Evolutionary conservation across 2,797 vertebrate species (phyloP), one percentile per base, ranked within the genome.

Genomic region (Melanotaenia maccullochi): DNA sequence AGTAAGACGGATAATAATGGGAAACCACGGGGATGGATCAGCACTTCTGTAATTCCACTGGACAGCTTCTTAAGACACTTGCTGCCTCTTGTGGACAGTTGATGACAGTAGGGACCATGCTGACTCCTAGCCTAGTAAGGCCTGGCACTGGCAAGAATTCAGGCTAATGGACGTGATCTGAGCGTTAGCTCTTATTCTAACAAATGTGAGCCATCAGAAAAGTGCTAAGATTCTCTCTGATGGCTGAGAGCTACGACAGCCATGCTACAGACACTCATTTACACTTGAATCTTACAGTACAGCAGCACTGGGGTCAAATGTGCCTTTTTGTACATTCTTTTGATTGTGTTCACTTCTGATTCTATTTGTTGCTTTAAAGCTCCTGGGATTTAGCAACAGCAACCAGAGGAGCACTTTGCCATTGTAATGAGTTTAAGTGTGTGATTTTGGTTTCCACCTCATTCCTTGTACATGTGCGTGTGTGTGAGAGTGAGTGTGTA

Each of bases 251-350:
- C 95, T 96, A 91, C 84, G 90, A 93, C 93, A 95, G 95, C 96
- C 93, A 96, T 82, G 85, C 83, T 85, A 89, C 86, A 91, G 92
- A 92, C 62, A 93, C 96, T 97, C 96, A 96, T 96, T 96, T 96
- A 97, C 96, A 98, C 97, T 98, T 99, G 97, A 98, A 98, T 97
- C 96, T 97, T 96, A 97, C 97, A 97, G 97, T 96, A 96, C 96
- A 98, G 96, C 96, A 98, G 97, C 97, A 97, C 97, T 96, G 97
- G 96, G 96, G 96, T 98, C 96, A 97, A 97, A 98, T 93, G 97
- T 99, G 97, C 97, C 97, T 99, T 99, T 98, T 97, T 99, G 97
- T 99, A 98, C 96, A 97, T 98, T 97, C 94, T 88, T 91, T 90
- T 81, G 78, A 85, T 90, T 90, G 89, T 91, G 70, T 88, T 88